Evolutionary conservation across 2,888 invertebrate genomes (phyloP), one percentile per base, ranked within the genome.

Genomic region (Crossocerus cetratus): DNA sequence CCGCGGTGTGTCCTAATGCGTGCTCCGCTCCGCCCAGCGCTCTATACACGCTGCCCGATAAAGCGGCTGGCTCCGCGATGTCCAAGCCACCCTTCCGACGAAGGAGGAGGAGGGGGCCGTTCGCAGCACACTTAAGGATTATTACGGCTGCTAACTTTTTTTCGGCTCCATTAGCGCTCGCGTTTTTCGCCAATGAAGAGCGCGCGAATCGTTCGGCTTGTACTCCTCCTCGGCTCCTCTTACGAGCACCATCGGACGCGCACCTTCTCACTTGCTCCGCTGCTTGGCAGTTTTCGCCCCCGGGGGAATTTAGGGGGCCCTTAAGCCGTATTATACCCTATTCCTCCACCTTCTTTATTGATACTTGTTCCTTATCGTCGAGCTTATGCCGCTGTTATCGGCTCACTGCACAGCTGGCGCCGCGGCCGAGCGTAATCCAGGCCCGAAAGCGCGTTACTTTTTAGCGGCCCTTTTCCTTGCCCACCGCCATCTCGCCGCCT

Each of bases 71-170:
- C n/a, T n/a, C 60, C 14, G 8, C 45, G 43, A 22, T 32, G 16
- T 23, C 13, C 14, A 0, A 14, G 22, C 23, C 0, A 23, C 32
- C 66, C 59, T 63, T 74, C 59, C 60, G 53, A 13, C 61, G 72
- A 68, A n/a, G n/a, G n/a, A n/a, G n/a, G n/a, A n/a, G n/a, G n/a
- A n/a, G n/a, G n/a, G 18, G 55, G 18, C 32, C 72, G 21, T 42
- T 63, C 49, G 16, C 20, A 5, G 18, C 21, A 57, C 53, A 61
- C 65, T 8, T 54, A 49, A 32, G 58, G 68, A 65, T 69, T 65
- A 65, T 45, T 8, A 42, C 14, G 65, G 55, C 44, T 53, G 44
- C 21, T 16, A 49, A 49, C 49, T 49, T 49, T 49, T 49, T 49
- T 49, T 49, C 49, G 14, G 16, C 14, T 49, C 49, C 49, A 49